Evolutionary conservation across 2,888 invertebrate genomes (phyloP), one percentile per base, ranked within the genome.

Genomic region (Parnassius glacialis): DNA sequence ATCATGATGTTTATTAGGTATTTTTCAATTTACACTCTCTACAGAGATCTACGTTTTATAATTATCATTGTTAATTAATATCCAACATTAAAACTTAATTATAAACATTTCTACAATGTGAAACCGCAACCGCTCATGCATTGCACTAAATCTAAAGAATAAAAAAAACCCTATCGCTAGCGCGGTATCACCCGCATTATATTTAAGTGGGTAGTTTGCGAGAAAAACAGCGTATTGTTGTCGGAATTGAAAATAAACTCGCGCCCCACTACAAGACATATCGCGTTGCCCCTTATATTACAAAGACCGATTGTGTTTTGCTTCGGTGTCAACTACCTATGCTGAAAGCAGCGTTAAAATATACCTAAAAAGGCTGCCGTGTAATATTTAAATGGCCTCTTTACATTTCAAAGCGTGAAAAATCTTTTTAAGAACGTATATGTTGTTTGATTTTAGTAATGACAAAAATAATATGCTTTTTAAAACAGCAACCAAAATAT

Each of bases 171-270:
- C 74, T 78, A 82, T 78, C 78, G 78, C 74, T 66, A 69, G 75
- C 80, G 74, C 75, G 74, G 84, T 87, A 88, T 85, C 85, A 76
- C 76, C 79, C 79, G 81, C 85, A 85, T 88, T 87, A 90, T 87
- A 85, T 87, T 85, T 85, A 89, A 89, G 87, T 86, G 86, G 85
- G 85, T 87, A 88, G 87, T 89, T 89, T 87, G 80, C 80, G 83
- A 81, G 85, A 87, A 87, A 87, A 87, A 86, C 85, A 83, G 76
- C 82, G 83, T 82, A 86, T 87, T 88, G 85, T 87, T 85, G 85
- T 83, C 81, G 83, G 82, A 89, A 90, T 89, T 89, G 87, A 89
- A 89, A 88, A 87, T 87, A 87, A 81, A 85, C 82, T 81, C 78
- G 71, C 72, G 66, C 73, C 73, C 74, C 74, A 70, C 75, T 64